Evolutionary conservation across 2,888 invertebrate species (phyloP), one percentile per base, ranked within the genome.

Genomic region (Luffia ferchaultella): DNA sequence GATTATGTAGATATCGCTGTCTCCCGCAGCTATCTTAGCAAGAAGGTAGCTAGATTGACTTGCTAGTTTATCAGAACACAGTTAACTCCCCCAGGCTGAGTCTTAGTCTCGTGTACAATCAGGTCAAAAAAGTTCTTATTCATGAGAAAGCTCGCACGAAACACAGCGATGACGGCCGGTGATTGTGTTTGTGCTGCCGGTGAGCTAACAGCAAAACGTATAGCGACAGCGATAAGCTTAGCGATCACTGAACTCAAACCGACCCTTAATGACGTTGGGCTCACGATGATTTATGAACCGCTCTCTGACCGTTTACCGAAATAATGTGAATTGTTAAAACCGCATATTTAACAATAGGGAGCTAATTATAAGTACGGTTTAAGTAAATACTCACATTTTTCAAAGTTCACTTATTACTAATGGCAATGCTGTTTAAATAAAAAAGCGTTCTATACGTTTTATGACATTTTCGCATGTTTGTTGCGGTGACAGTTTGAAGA

Each of bases 221-320:
- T 7, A 30, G 30, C 30, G 30, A 30, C 12, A 30, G 30, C 30
- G 30, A 30, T 30, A 30, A 30, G 30, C 30, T 3, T 12, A 30
- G 12, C 30, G 30, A 30, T 30, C 12, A 30, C 30, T 3, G 30
- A 12, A 30, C 30, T 12, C 30, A 12, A 12, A 30, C 58, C 60
- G 58, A 59, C 60, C 65, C 62, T 62, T 68, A 68, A 68, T 68
- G 67, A 64, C 65, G 63, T 62, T 63, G 30, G 64, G 60, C 57
- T 57, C 57, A 54, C 52, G 58, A 70, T 77, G 77, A 79, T 77
- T 78, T 76, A 78, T 78, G 76, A 64, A 62, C 59, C 56, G 55
- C 59, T 60, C 67, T 70, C 70, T 64, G 64, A 61, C 62, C 66
- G 70, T 72, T 76, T 73, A 73, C 66, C 65, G 67, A 68, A 72